phyloP scores from a whole-genome alignment of 1,140 invertebrate genomes.

The Hypothenemus hampei region DNA sequence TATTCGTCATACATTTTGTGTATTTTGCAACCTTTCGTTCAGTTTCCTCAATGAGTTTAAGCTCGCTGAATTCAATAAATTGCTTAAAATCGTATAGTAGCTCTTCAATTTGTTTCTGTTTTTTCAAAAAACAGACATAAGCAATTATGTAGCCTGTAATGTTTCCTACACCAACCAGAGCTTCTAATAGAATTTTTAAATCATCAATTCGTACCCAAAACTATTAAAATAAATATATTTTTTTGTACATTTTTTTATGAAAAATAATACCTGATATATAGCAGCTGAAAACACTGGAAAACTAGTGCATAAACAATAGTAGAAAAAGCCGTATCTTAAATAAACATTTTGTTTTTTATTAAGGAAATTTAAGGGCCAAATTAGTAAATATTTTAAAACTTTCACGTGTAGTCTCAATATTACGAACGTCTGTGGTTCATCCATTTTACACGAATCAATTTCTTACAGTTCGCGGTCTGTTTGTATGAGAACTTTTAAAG shows the following conservation, averaged over 20 bases:
- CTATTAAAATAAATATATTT: background rate
- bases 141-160: constrained; percentile 13
- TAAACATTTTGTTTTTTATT: background rate
- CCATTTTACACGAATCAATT: no score
- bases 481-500: no score
- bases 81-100: constrained; percentile 7
- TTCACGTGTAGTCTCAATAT: background rate
- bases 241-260: background rate
- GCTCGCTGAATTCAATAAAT: constrained; percentile 4
- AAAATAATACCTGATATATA: constrained; percentile 3
- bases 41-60: constrained; percentile 3
- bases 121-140: constrained; percentile 10
- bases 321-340: background rate
- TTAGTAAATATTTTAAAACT: constrained; percentile 3
- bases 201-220: constrained; percentile 11
- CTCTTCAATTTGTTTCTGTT: constrained; percentile 10
- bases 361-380: background rate
- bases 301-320: background rate
- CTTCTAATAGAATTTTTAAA: constrained; percentile 4
- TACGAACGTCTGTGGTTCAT: no score
- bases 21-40: constrained; percentile 3
- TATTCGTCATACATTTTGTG: constrained; percentile 13
- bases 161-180: constrained; percentile 9
- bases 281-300: constrained; percentile 1
- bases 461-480: no score